These are phyloP conservation scores for Acronicta aceris DNA, from an alignment of 2,888 invertebrate genomes.

Conservation along the genomic window DNA sequence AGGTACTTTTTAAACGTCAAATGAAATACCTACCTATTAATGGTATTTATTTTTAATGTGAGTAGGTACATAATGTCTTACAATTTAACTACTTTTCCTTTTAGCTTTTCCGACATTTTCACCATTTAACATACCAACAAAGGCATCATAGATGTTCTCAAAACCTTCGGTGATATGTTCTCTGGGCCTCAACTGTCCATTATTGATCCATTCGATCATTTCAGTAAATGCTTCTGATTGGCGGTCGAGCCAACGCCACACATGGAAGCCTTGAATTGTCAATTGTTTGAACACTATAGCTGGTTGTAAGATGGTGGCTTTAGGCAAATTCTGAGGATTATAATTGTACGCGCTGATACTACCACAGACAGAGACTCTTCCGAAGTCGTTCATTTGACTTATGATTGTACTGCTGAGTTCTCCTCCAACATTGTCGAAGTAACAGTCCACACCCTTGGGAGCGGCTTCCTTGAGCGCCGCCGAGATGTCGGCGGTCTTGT, in stretches of 20 bases:
- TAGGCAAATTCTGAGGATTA: slow-evolving; percentile 59
- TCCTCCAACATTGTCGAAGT: slow-evolving; percentile 93
- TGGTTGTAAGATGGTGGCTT: slow-evolving; percentile 86
- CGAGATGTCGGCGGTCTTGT: slow-evolving; percentile 88
- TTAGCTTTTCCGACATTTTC: slow-evolving; percentile 92
- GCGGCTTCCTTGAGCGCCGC: slow-evolving; percentile 82
- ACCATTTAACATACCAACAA: slow-evolving; percentile 90
- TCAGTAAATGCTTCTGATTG: slow-evolving; percentile 90
- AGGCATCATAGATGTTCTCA: slow-evolving; percentile 91
- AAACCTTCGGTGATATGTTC: slow-evolving; percentile 92
- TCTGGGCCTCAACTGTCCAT: slow-evolving; percentile 90
- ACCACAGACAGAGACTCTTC: slow-evolving; percentile 89
- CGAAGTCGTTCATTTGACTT: slow-evolving; percentile 88
- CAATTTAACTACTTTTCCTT: slow-evolving; percentile 90
- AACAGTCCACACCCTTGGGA: slow-evolving; percentile 92
- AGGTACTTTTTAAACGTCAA: too few species aligned
- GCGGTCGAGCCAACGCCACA: slow-evolving; percentile 85
- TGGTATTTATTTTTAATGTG: too few species aligned
- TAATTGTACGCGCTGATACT: slow-evolving; percentile 77
- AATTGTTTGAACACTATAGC: slow-evolving; percentile 88
- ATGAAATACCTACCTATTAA: too few species aligned
- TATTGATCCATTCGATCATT: slow-evolving; percentile 89
- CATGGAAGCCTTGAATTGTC: slow-evolving; percentile 90
- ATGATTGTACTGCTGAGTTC: slow-evolving; percentile 89
- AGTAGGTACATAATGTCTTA: slow-evolving; percentile 28